Evolutionary conservation across 2,888 invertebrate genomes (phyloP), one percentile per base, ranked within the genome.

Genomic region (Dryobota labecula): DNA sequence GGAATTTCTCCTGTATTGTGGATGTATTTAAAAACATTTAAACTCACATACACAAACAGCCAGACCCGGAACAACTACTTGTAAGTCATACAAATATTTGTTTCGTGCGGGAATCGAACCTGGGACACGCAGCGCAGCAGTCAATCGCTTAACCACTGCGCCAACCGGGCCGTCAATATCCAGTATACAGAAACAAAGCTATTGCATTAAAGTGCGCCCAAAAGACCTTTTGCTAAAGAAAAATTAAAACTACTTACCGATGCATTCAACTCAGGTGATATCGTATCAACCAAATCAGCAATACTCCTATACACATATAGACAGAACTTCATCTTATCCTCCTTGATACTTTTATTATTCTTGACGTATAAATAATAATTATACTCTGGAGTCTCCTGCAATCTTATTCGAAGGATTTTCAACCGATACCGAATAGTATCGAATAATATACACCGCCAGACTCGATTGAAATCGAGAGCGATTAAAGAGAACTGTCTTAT

Each of bases 391-490:
- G 84, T 80, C 71, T 95, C 95, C 64, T 92, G 90, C 49, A 95
- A 78, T 61, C 94, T 88, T 33, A 85, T 61, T 0, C 94, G 89
- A 0, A 95, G 87, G 3, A 92, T 79, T 62, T 88, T 91, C 41
- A 95, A 85, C 47, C 95, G 89, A 77, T 90, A 91, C 38, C 94
- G 87, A 24, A 95, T 83, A 13, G 90, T 84, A 77, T 94, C 92
- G 56, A 94, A 92, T 20, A 95, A 47, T 20, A 91, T 82, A 69
- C 91, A 94, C 51, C 95, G 87, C 95, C 94, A 95, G 0, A 94
- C 92, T 73, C 95, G 86, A 80, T 91, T 93, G 5, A 93, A 78
- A 84, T 95, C 95, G 18, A 95, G 87, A 20, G 93, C 91, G 7
- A 94, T 76, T 2, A 93, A 85, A 1, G 92, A 90, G n/a, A 91